A percentile compares a stretch with the other conserved stretches of the same genome.
Evolutionary conservation across 1,140 invertebrate genomes (phyloP).

Genomic region (Reticulitermes speratus): DNA sequence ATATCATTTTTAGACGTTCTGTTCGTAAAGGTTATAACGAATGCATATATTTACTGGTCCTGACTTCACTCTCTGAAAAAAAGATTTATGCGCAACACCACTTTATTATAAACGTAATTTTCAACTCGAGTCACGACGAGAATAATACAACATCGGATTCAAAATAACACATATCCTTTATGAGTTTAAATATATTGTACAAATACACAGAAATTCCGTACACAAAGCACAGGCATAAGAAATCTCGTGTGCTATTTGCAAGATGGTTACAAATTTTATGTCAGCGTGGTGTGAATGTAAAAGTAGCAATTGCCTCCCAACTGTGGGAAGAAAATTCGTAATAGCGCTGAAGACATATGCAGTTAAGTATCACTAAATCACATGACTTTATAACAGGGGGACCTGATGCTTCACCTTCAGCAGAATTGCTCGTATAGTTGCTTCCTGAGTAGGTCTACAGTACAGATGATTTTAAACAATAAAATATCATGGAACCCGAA

Average conservation of each 20-base stretch:
- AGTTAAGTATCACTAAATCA: neutral
- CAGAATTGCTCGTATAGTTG: too few relatives aligned
- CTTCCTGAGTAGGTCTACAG: too few relatives aligned
- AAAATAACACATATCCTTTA: neutral
- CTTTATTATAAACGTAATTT: neutral
- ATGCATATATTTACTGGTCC: too few relatives aligned
- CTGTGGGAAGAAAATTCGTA: neutral
- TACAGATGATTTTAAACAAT: too few relatives aligned
- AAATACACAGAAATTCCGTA: neutral
- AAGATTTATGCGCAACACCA: neutral
- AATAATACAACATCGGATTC: neutral
- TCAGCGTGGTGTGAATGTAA: neutral
- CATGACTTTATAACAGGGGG: neutral
- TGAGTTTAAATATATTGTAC: neutral
- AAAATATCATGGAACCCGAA: too few relatives aligned
- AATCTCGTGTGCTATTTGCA: neutral
- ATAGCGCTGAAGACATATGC: neutral
- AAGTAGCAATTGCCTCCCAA: neutral
- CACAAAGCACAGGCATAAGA: neutral
- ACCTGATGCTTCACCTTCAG: too few relatives aligned
- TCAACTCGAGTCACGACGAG: neutral
- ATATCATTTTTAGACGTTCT: too few relatives aligned
- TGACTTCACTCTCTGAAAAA: neutral
- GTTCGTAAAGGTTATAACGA: too few relatives aligned
- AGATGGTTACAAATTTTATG: neutral